Base-by-base conservation (phyloP, 2,888 invertebrate genomes). In the Perithous albicinctus region DNA sequence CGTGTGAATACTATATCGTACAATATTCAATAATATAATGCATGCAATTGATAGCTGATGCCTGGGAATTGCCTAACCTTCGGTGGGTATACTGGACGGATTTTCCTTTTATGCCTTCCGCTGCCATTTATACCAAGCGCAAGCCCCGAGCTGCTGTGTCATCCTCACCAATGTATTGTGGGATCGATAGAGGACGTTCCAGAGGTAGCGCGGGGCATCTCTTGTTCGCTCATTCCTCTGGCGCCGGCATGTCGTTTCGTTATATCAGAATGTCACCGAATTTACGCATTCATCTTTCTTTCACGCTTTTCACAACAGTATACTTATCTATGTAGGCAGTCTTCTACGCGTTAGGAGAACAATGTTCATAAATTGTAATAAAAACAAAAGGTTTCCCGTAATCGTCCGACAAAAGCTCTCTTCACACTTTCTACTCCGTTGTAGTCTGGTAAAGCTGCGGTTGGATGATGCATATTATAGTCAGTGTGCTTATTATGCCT, bases 131-230 rank as follows among this genome's bases (percentile, higher is more conserved):
- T 54, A 74, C 43, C 23, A 18, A 51, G 29, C 32, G 8, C 41
- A 23, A 29, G 29, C n/a, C 41, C 64, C 64, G n/a, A 23, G 35
- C 8, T 54, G 18, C 63, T 51, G 26, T 7, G 63, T 54, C 51
- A 48, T 51, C 56, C 54, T 32, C 41, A 66, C 38, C 75, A 75
- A 66, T 51, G 75, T 70, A 46, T 76, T 32, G 46, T 70, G 12
- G 46, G 75, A 80, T 76, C 70, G 80, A 76, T 80, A 59, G 46
- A 12, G 56, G 54, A 70, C 43, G 46, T 46, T 41, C 35, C 41
- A 26, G 63, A 43, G 32, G 64, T 15, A 54, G 48, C 51, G 15
- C 18, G 8, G 26, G 10, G 20, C 32, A 7, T 29, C 38, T 54
- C 43, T 61, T 26, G 26, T 75, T 66, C 41, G 18, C 48, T 76